phyloP scores from a whole-genome alignment of 2,113 vertebrate genomes.

The Calyptomena viridis region DNA sequence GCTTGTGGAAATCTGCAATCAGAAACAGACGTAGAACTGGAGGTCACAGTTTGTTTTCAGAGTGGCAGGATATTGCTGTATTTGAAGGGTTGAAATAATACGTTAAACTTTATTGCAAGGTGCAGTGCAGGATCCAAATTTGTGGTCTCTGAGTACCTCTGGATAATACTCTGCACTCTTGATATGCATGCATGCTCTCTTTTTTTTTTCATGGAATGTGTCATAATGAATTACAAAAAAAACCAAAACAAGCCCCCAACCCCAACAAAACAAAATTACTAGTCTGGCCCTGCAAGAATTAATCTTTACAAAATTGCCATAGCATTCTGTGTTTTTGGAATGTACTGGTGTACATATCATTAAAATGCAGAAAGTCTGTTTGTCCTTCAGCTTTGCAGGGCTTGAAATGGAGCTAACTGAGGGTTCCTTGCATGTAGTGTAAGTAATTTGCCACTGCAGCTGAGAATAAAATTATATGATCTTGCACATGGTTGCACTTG shows the following conservation, averaged over 20 bases:
- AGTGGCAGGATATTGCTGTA: not conserved
- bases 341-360: not conserved
- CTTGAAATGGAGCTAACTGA: not conserved
- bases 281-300: not conserved
- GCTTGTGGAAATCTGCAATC: not conserved
- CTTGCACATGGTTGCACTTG: not conserved
- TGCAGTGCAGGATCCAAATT: not conserved
- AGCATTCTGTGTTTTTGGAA: not conserved
- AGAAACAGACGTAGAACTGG: not conserved
- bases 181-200: not conserved
- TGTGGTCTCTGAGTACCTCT: not conserved
- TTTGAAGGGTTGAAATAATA: not conserved
- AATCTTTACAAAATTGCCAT: not conserved
- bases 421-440: not conserved
- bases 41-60: not conserved
- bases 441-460: not conserved
- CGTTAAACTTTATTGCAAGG: not conserved
- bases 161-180: not conserved
- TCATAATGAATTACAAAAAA: not conserved
- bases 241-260: not conserved
- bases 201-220: not conserved
- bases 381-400: not conserved
- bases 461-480: not conserved
- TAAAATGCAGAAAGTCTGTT: not conserved
- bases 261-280: not conserved